phyloP scores from a whole-genome alignment of 2,888 invertebrate genomes.

The Tachina lurida region DNA sequence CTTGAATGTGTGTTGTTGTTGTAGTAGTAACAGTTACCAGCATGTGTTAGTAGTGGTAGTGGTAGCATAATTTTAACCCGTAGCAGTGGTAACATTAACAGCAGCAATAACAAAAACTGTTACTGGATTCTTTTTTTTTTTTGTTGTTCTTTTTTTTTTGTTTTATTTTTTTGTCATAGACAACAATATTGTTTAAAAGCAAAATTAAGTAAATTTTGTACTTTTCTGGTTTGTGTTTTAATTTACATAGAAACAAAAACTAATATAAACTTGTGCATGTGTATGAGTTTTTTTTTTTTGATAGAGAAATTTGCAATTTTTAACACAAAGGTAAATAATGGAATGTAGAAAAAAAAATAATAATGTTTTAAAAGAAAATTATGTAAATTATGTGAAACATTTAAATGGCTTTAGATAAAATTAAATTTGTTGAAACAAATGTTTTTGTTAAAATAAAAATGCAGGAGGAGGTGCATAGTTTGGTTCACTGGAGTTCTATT shows the following conservation, averaged over 20 bases:
- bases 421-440: neutral
- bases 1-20: neutral
- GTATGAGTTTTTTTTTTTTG: neutral
- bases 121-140: constrained; percentile 10
- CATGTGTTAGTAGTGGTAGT: constrained; percentile 6
- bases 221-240: constrained; percentile 63
- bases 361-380: neutral
- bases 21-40: constrained; percentile 8
- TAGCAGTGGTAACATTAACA: constrained; percentile 22
- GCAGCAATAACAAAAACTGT: constrained; percentile 34
- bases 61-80: constrained; percentile 20
- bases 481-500: too few species aligned
- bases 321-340: constrained; percentile 46
- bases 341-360: neutral
- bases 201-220: constrained; percentile 69
- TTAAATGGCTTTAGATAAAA: constrained; percentile 1
- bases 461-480: neutral
- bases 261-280: neutral
- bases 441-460: neutral
- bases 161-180: neutral
- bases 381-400: neutral
- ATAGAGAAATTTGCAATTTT: constrained; percentile 31
- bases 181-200: constrained; percentile 68
- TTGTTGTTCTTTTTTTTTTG: neutral
- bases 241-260: constrained; percentile 42